Conservation (phyloP, 2,113 vertebrate genomes). For the Cynoglossus semilaevis region DNA sequence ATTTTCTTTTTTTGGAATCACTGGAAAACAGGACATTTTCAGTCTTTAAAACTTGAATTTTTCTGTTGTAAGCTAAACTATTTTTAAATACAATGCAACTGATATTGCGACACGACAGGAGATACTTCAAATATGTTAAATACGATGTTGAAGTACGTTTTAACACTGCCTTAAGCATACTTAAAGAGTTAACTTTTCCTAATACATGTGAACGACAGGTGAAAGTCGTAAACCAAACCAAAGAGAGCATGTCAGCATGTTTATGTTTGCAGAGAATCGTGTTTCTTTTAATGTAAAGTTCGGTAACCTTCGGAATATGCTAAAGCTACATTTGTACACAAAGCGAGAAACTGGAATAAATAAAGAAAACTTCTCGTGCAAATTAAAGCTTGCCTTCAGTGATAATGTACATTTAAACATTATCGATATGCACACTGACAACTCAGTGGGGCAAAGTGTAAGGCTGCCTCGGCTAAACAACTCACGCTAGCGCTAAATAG, state of each 20-base stretch:
- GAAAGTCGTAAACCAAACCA: too few relatives aligned
- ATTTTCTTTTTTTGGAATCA: background rate
- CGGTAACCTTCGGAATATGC: conserved; percentile 12
- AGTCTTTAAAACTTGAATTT: background rate
- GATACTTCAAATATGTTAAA: too few relatives aligned
- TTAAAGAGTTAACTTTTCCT: too few relatives aligned
- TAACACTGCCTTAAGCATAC: too few relatives aligned
- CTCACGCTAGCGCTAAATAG: conserved; percentile 22
- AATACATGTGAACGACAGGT: too few relatives aligned
- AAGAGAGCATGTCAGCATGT: too few relatives aligned
- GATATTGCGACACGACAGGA: too few relatives aligned
- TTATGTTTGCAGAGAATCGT: background rate
- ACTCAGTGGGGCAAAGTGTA: background rate
- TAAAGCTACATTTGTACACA: conserved; percentile 66
- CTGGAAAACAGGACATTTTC: background rate
- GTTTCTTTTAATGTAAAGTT: background rate
- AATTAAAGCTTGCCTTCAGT: background rate
- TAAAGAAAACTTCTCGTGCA: background rate
- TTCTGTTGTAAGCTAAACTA: too few relatives aligned
- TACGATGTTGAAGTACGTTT: too few relatives aligned
- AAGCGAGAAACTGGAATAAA: conserved; percentile 16
- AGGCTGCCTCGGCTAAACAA: conserved; percentile 16
- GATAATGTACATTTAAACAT: background rate
- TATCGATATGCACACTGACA: background rate
- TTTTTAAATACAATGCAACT: too few relatives aligned